These are phyloP conservation scores for Cerastoderma edule DNA, from an alignment of 2,888 invertebrate genomes.

Conservation along the genomic window DNA sequence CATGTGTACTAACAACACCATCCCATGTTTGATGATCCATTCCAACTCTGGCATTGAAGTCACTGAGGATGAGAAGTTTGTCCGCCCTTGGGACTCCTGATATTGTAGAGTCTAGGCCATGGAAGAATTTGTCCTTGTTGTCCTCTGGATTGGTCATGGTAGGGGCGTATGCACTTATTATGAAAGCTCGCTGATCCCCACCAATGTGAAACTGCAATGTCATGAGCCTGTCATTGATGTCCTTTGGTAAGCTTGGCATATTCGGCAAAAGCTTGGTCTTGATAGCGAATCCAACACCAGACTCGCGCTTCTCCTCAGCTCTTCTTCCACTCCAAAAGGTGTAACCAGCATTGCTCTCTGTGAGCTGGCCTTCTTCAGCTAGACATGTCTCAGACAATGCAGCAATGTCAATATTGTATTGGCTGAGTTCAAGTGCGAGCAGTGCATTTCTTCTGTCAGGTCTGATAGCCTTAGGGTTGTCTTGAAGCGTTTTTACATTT, in stretches of 20 bases:
- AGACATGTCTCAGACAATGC: too few relatives aligned
- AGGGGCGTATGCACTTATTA: conserved; percentile 9
- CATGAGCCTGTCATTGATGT: conserved; percentile 4
- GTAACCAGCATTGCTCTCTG: background rate
- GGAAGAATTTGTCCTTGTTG: conserved; percentile 3
- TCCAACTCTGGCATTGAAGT: background rate
- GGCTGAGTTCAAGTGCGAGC: too few relatives aligned
- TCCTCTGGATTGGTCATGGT: conserved; percentile 13
- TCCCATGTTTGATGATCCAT: conserved; percentile 15
- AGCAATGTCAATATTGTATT: too few relatives aligned
- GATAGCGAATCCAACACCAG: conserved; percentile 9
- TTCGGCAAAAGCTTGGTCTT: background rate
- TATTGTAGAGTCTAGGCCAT: background rate
- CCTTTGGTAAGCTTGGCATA: background rate
- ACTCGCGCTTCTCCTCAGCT: background rate
- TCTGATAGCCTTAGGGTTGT: too few relatives aligned
- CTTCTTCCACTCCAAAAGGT: background rate
- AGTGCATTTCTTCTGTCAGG: too few relatives aligned
- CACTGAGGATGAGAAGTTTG: conserved; percentile 15
- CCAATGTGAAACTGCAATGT: background rate
- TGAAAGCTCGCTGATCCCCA: background rate
- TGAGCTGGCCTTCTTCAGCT: conserved; percentile 12
- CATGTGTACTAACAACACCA: conserved; percentile 15
- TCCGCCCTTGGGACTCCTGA: background rate
- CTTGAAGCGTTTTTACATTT: too few relatives aligned